Base-by-base conservation (phyloP, 2,888 invertebrate genomes). In the Xanthia icteritia region DNA sequence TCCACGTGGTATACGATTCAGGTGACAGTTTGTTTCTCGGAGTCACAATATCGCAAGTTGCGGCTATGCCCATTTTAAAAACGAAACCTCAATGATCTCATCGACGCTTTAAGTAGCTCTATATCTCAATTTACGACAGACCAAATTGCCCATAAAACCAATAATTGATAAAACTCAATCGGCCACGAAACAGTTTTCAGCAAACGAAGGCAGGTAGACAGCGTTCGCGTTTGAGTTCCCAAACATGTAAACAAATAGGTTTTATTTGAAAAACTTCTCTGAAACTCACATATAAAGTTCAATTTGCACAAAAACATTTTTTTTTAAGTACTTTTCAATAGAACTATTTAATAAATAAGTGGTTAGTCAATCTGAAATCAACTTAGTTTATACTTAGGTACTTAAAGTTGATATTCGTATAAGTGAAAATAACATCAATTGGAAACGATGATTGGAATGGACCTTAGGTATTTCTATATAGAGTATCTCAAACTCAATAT, bases 91-190 rank as follows among this genome's bases (percentile, higher is more conserved):
- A n/a, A n/a, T n/a, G n/a, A n/a, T n/a, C n/a, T n/a, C n/a, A n/a
- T n/a, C n/a, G n/a, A n/a, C n/a, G n/a, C n/a, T n/a, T n/a, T n/a
- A n/a, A n/a, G n/a, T 27, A 70, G 39, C 64, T 31, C 23, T 42
- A 11, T 42, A 82, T 63, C 45, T 79, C 64, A 67, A 73, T 72
- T 74, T 58, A 74, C 61, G 71, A 67, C 36, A 31, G 15, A 42
- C 56, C 27, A 75, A 82, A 80, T 61, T 67, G 82, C 36, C 64
- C 31, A 75, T 74, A 51, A 60, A 76, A 71, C 56, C 68, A 71
- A 82, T 73, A 39, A 63, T 72, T 68, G 71, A 69, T 73, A 71
- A 51, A 68, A 73, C 45, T 15, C 15, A 45, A 45, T 45, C 45
- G 45, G 45, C 15, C 45, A 45, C 45, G 5, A 45, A 15, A 45